phyloP scores from a whole-genome alignment of 2,113 vertebrate genomes.

The Hypomesus transpacificus region DNA sequence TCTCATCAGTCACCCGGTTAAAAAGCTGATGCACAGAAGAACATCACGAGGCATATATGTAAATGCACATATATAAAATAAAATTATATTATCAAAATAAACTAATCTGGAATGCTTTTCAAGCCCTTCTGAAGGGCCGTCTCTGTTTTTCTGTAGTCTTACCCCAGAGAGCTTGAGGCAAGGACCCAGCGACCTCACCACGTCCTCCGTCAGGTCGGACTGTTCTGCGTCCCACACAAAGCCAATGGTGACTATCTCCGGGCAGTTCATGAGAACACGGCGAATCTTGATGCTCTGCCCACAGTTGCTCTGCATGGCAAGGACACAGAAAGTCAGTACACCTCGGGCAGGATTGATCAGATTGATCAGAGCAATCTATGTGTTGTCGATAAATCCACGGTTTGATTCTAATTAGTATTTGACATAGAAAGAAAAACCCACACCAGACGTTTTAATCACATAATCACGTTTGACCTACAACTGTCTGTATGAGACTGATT shows the following conservation, averaged over 20 bases:
- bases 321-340: conserved; percentile 2
- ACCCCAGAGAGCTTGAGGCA: conserved; percentile 92
- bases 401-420: too few species aligned
- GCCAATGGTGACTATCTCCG: conserved; percentile 95
- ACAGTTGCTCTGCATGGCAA: conserved; percentile 83
- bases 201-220: conserved; percentile 93
- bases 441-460: too few species aligned
- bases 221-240: conserved; percentile 98
- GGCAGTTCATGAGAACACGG: conserved; percentile 95
- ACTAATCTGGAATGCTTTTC: neutral
- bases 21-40: conserved; percentile 81
- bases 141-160: conserved; percentile 31
- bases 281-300: conserved; percentile 96
- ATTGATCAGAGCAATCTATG: neutral
- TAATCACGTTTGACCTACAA: too few species aligned
- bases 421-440: too few species aligned
- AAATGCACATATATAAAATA: neutral
- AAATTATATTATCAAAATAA: neutral
- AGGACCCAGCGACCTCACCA: conserved; percentile 85
- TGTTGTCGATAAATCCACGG: neutral
- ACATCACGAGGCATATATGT: conserved; percentile 27
- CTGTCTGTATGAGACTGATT: too few species aligned
- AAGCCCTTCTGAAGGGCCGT: neutral
- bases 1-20: conserved; percentile 94
- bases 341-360: neutral